phyloP scores from a whole-genome alignment of 1,140 invertebrate species.

The Leptonema lineaticorne region DNA sequence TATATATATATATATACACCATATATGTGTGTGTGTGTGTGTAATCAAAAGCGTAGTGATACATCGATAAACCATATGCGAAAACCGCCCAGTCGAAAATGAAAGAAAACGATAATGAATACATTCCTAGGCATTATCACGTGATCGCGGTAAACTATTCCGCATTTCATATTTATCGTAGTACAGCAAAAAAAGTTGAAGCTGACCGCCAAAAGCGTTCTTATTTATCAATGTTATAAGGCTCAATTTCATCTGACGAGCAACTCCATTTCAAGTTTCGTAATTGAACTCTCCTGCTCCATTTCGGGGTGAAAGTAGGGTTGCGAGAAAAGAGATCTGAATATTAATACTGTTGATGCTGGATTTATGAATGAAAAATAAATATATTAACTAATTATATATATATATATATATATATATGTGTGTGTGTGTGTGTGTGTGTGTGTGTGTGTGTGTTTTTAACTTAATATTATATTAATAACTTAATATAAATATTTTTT shows the following conservation, averaged over 20 bases:
- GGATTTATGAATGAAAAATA: too few relatives aligned
- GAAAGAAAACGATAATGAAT: slow-evolving; percentile 1
- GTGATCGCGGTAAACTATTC: slow-evolving; percentile 36
- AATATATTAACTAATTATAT: too few relatives aligned
- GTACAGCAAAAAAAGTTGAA: slow-evolving; percentile 23
- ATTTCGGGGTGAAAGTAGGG: neutral
- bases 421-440: too few relatives aligned
- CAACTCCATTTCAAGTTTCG: slow-evolving; percentile 34
- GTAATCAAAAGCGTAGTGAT: neutral
- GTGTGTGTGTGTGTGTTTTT: too few relatives aligned
- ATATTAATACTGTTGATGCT: too few relatives aligned
- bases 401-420: too few relatives aligned
- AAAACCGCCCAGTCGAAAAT: neutral
- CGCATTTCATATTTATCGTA: slow-evolving; percentile 40
- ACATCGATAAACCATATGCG: neutral
- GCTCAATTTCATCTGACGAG: slow-evolving; percentile 20
- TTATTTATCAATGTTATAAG: neutral
- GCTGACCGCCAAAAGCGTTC: neutral
- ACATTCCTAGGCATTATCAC: slow-evolving; percentile 28
- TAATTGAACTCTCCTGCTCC: slow-evolving; percentile 38
- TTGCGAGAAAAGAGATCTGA: too few relatives aligned
- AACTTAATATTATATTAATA: too few relatives aligned
- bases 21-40: neutral
- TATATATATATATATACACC: neutral
- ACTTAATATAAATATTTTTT: too few relatives aligned